A percentile compares a stretch with the other conserved stretches of the same genome.
Conservation (phyloP, 1,140 invertebrate genomes). For the Oedothorax gibbosus region DNA sequence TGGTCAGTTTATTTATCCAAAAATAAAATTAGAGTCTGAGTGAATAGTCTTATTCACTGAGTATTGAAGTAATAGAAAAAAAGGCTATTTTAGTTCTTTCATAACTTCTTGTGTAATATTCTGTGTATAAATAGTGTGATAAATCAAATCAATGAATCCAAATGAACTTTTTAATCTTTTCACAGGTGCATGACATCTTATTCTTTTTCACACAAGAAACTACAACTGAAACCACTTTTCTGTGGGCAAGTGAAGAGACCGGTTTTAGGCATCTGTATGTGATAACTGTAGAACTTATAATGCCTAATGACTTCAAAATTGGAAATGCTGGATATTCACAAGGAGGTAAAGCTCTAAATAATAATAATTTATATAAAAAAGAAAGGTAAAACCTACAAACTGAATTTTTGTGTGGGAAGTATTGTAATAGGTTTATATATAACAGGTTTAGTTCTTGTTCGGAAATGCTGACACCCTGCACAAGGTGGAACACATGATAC, state of each 20-base stretch:
- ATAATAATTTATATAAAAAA: background rate
- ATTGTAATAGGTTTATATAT: too few relatives aligned
- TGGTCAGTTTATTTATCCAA: too few relatives aligned
- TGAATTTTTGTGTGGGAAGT: too few relatives aligned
- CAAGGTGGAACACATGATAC: too few relatives aligned
- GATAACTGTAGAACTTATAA: conserved; percentile 72
- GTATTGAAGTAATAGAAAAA: too few relatives aligned
- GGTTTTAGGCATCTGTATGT: conserved; percentile 93
- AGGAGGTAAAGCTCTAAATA: background rate
- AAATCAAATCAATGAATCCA: conserved; percentile 7
- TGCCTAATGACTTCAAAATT: conserved; percentile 35
- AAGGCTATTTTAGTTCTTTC: too few relatives aligned
- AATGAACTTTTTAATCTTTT: conserved; percentile 39
- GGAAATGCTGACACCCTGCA: too few relatives aligned
- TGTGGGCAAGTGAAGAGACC: conserved; percentile 93
- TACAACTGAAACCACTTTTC: conserved; percentile 76
- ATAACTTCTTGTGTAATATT: background rate
- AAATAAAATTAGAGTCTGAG: too few relatives aligned
- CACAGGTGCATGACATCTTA: conserved; percentile 84
- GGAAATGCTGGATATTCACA: background rate
- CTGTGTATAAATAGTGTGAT: conserved; percentile 60
- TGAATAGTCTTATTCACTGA: too few relatives aligned
- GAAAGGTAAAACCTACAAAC: too few relatives aligned
- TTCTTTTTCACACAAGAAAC: conserved; percentile 80
- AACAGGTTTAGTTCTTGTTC: too few relatives aligned